A percentile compares a stretch with the other conserved stretches of the same genome.
Conservation (phyloP, 2,113 vertebrate species). For the Campylomormyrus numenius region DNA sequence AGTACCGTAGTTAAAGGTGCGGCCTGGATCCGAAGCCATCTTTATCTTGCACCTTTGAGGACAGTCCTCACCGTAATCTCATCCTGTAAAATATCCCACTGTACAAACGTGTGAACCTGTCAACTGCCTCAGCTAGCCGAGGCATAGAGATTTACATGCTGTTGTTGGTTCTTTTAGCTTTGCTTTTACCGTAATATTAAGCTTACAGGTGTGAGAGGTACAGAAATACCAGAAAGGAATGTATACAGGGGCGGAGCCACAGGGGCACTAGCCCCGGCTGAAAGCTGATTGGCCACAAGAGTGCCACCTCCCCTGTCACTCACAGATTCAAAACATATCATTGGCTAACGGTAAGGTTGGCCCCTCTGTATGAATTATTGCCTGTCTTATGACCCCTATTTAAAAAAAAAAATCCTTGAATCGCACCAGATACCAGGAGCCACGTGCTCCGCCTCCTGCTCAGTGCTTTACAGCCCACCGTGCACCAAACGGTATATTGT, state of each 20-base stretch:
- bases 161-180: not conserved
- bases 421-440: not conserved
- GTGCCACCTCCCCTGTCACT: not conserved
- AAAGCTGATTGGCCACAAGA: not conserved
- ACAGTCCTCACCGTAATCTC: not conserved
- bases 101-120: not conserved
- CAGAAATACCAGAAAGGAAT: not conserved
- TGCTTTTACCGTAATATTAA: not conserved
- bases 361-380: not conserved
- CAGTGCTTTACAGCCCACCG: not conserved
- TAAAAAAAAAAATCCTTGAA: not conserved
- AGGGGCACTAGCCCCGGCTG: not conserved
- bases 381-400: not conserved
- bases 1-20: not conserved
- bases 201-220: not conserved
- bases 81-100: not conserved
- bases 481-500: slow-evolving; percentile 40
- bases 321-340: not conserved
- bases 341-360: not conserved
- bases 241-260: not conserved
- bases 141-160: not conserved
- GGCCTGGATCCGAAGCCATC: not conserved
- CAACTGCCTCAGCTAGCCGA: not conserved
- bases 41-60: not conserved
- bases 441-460: not conserved